Conservation (phyloP, 1,140 invertebrate genomes). For the Drosophila bocki region DNA sequence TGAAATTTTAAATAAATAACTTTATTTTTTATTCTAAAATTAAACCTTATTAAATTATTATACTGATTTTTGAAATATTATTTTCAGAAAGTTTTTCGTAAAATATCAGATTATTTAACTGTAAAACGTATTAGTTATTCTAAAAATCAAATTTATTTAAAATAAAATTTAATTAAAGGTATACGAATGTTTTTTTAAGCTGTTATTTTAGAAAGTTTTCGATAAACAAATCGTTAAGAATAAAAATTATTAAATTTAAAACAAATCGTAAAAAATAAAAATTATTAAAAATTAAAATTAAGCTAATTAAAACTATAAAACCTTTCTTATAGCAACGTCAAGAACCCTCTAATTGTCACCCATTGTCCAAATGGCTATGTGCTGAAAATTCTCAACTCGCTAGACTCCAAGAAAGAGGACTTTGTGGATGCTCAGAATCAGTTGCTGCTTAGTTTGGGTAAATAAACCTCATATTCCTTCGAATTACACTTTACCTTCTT, state of each 20-base stretch:
- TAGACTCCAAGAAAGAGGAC: constrained; percentile 89
- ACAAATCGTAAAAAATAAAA: background rate
- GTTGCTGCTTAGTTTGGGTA: constrained; percentile 89
- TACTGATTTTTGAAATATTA: too few relatives aligned
- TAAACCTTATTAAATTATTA: too few relatives aligned
- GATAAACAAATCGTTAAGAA: too few relatives aligned
- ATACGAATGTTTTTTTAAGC: too few relatives aligned
- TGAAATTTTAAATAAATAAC: background rate
- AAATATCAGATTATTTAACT: too few relatives aligned
- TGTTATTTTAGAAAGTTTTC: too few relatives aligned
- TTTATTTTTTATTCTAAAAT: background rate
- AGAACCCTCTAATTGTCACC: constrained; percentile 87
- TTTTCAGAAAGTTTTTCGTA: too few relatives aligned
- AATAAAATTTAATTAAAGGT: too few relatives aligned
- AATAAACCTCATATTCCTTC: constrained; percentile 57
- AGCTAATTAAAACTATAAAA: background rate
- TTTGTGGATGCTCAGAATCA: constrained; percentile 91
- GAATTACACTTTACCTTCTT: background rate
- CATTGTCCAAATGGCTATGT: constrained; percentile 89
- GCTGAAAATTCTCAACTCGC: constrained; percentile 92
- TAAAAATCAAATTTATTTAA: too few relatives aligned
- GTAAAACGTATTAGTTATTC: too few relatives aligned
- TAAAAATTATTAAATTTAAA: too few relatives aligned
- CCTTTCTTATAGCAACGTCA: constrained; percentile 84
- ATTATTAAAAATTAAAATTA: background rate